Evolutionary conservation across 2,888 invertebrate genomes (phyloP), one percentile per base, ranked within the genome.

Genomic region (Ophioninae sp.): DNA sequence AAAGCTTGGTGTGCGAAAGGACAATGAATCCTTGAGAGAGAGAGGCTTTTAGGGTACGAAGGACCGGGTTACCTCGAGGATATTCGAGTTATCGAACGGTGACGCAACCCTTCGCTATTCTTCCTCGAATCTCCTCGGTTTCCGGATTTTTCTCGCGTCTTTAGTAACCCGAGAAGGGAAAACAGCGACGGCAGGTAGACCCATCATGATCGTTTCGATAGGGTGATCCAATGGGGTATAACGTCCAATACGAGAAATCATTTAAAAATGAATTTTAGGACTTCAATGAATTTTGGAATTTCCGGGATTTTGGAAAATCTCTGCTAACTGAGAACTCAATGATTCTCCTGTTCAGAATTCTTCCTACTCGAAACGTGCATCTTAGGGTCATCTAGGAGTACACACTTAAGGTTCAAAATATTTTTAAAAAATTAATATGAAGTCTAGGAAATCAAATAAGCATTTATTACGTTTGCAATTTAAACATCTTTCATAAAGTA

Each of bases 81-180:
- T 73, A 30, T 73, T 68, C 79, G 73, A 79, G 65, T 74, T 68
- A 73, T 79, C 78, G 78, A 64, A 64, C 71, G 64, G 58, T 64
- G 71, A 64, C 64, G 67, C 51, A 76, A 75, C 86, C 89, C 90
- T 91, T 91, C 89, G 90, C 90, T 89, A 91, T 91, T 92, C 92
- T 88, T 91, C 65, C 73, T 7, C 64, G 7, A n/a, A 6, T 72
- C 20, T 72, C 61, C 65, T 37, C 30, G 22, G 23, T 76, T 65
- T 76, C 22, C 41, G 39, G 58, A 92, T 91, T 92, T 92, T 90
- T n/a, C 91, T 90, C 84, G 84, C 88, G 91, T 91, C 92, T 91
- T 92, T 91, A 92, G 92, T 92, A 92, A 92, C 89, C 44, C 81
- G 85, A 87, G 86, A 86, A 83, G 75, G 71, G 77, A 84, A 85